These are phyloP conservation scores for Chrysolina oricalcia DNA, from an alignment of 2,888 invertebrate species.

Conservation along the genomic window DNA sequence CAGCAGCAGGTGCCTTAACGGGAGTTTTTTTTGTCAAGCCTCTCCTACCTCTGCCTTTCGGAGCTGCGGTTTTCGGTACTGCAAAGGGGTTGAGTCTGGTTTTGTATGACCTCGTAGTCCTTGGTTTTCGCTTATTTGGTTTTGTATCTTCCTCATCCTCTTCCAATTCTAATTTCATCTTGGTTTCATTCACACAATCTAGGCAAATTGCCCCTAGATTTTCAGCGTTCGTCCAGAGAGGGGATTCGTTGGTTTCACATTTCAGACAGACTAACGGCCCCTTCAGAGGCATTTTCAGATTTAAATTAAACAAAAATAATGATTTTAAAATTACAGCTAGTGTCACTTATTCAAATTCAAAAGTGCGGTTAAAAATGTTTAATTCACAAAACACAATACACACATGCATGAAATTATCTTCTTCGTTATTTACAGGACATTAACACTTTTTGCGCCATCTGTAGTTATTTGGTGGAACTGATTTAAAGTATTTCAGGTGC, in stretches of 20 bases:
- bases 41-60: slow-evolving; percentile 84
- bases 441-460: no score
- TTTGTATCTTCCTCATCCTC: slow-evolving; percentile 72
- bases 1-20: slow-evolving; percentile 85
- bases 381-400: no score
- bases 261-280: slow-evolving; percentile 81
- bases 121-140: slow-evolving; percentile 77
- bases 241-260: slow-evolving; percentile 81
- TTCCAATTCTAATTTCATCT: slow-evolving; percentile 67
- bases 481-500: no score
- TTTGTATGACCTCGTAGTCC: slow-evolving; percentile 74
- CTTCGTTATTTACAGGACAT: no score
- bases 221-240: slow-evolving; percentile 85
- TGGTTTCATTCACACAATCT: slow-evolving; percentile 79
- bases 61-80: slow-evolving; percentile 68
- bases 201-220: slow-evolving; percentile 84
- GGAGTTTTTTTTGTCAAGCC: slow-evolving; percentile 86
- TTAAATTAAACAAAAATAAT: not conserved
- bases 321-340: no score
- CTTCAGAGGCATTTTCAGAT: slow-evolving; percentile 69
- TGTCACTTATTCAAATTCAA: no score
- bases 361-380: no score
- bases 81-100: slow-evolving; percentile 71
- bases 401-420: no score
- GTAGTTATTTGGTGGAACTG: no score